Base-by-base conservation (phyloP, 1,140 invertebrate species). In the Cyrtorhinus lividipennis region DNA sequence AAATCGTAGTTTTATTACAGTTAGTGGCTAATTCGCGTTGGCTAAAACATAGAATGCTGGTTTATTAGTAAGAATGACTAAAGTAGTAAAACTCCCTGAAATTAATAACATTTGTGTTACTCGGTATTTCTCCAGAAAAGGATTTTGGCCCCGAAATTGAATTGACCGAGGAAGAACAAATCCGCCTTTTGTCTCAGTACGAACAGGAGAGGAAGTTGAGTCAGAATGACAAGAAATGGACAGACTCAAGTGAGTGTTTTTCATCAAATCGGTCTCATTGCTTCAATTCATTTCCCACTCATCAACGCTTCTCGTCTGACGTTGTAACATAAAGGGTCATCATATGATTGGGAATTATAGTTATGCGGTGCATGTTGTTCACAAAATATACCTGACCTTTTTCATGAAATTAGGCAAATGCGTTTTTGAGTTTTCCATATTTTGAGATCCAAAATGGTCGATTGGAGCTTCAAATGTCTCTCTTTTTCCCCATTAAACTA, bases 151-250 rank as follows among this genome's bases (percentile, higher is more conserved):
- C 63, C 24, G 62, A 67, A 59, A 56, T 69, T 45, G 67, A 69
- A 18, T 24, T 70, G 13, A 66, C 67, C 10, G 69, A 70, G 66
- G 69, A 70, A 66, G 68, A 70, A 58, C 69, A 70, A 61, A 68
- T 65, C 12, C 38, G 67, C 26, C 46, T 70, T 57, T 64, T 70
- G 24, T 38, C 64, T 25, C 66, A 67, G 45, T 70, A 70, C 58
- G 68, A 70, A 53, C 60, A 65, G n/a, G 69, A 70, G 61, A 27
- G 62, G 20, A 69, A 62, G 61, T 44, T 30, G 59, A 61, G 62
- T 24, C 5, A 67, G 61, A 56, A 63, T 24, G 2, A 23, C 44
- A 45, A 62, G 18, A 65, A 68, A 61, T 44, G 45, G 30, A n/a
- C n/a, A n/a, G n/a, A n/a, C n/a, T n/a, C n/a, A n/a, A n/a, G n/a